These are phyloP conservation scores for Falco columbarius DNA, from an alignment of 2,797 vertebrate species.

Conservation along the genomic window DNA sequence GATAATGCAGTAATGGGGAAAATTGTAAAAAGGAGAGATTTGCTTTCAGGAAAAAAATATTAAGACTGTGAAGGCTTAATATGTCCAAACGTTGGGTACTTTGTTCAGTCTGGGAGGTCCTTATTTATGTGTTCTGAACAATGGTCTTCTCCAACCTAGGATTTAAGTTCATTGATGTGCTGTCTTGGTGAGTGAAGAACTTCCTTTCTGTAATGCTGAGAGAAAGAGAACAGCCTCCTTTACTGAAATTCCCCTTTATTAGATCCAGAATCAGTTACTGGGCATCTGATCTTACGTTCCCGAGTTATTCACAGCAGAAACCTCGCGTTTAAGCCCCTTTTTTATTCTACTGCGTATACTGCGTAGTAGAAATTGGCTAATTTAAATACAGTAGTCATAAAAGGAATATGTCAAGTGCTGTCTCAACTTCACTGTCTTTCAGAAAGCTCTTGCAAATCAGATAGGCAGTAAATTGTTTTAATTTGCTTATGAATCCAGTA, in stretches of 20 bases:
- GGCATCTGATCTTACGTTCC: neutral
- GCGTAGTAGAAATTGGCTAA: neutral
- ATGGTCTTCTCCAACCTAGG: constrained; percentile 3
- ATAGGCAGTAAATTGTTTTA: neutral
- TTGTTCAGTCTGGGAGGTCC: constrained; percentile 43
- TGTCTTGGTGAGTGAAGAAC: neutral
- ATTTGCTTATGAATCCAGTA: neutral
- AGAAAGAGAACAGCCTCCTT: neutral
- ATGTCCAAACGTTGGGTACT: constrained; percentile 6
- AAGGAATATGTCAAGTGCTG: neutral
- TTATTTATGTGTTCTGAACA: neutral
- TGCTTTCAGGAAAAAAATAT: constrained; percentile 5
- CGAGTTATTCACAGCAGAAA: neutral
- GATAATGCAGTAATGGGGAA: neutral
- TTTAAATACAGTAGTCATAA: neutral
- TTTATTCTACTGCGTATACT: neutral
- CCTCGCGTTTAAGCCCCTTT: neutral
- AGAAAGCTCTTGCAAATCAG: neutral
- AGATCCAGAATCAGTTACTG: neutral
- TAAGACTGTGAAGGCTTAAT: neutral
- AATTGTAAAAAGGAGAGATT: neutral
- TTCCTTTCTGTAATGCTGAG: neutral
- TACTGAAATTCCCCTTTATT: neutral
- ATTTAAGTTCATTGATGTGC: constrained; percentile 11
- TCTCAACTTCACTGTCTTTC: neutral